Base-by-base conservation (phyloP, 2,797 vertebrate genomes). In the Rhincodon typus region DNA sequence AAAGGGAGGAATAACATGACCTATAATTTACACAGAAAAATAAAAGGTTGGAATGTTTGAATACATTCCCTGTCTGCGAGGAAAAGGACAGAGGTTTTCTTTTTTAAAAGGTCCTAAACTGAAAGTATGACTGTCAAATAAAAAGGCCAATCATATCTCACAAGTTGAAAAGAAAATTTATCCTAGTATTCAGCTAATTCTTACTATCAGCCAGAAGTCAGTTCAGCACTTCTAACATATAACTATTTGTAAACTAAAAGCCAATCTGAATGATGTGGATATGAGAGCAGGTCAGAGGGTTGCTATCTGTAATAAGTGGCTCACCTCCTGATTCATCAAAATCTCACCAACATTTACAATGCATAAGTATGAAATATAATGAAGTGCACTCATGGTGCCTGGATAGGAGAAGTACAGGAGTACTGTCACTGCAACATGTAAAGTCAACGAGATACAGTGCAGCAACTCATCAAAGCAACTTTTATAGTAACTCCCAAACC, bases 21-120 rank as follows among this genome's bases (percentile, higher is more conserved):
- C 30, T 74, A 19, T 30, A 77, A 95, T 77, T 95, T 21, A 10
- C 46, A 95, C 57, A 77, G 27, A 95, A 95, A 77, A 95, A 95
- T 34, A 72, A 53, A 42, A 23, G 77, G 50, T 74, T 21, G 12
- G 30, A 77, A 95, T 27, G 4, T 77, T n/a, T 34, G 30, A 50
- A 77, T 72, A 53, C 53, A 50, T 30, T 53, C 42, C 12, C 46
- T 21, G 21, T 50, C 46, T 50, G 46, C 50, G 21, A 95, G 27
- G 15, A 34, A 74, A 53, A 95, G 46, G 15, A 34, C 30, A 42
- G n/a, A 23, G 2, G 25, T 53, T 95, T 17, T 34, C 25, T 53
- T 77, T 62, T 77, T 77, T 1, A 53, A 74, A 74, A 57, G 15
- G n/a, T 21, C 77, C 70, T 77, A 15, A 77, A 19, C 70, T 77